A percentile compares a stretch with the other conserved stretches of the same genome.
These are phyloP conservation scores for Chrysaora quinquecirrha DNA, from an alignment of 30 jellyfish, hydroid and myxozoan species.

Conservation along the genomic window DNA sequence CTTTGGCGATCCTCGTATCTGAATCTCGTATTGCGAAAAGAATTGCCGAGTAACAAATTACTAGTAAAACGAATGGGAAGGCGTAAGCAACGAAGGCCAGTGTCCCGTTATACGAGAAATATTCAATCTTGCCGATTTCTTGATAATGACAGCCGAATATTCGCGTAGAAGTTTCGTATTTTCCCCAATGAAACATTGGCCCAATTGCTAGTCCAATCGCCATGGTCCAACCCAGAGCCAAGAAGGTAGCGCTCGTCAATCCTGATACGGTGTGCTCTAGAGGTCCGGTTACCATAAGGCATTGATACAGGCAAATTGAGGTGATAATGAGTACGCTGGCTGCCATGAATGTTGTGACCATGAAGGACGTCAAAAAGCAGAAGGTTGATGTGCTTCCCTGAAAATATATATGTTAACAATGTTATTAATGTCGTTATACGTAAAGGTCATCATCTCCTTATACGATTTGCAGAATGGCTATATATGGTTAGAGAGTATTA, in stretches of 20 bases:
- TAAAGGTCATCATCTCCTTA: too few relatives aligned
- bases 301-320: slow-evolving; percentile 51
- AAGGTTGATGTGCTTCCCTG: slow-evolving; percentile 60
- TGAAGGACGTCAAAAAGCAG: slow-evolving; percentile 45
- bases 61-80: slow-evolving; percentile 38
- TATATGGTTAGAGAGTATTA: too few relatives aligned
- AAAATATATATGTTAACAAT: too few relatives aligned
- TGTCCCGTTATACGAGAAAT: slow-evolving; percentile 35
- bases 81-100: slow-evolving; percentile 26
- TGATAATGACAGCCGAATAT: slow-evolving; percentile 61
- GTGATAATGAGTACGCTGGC: slow-evolving; percentile 44
- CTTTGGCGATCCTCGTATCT: slow-evolving; percentile 52
- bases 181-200: slow-evolving; percentile 61
- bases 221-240: slow-evolving; percentile 41
- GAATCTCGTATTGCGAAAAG: slow-evolving; percentile 28
- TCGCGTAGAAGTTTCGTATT: slow-evolving; percentile 62
- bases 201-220: slow-evolving; percentile 58
- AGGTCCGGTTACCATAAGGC: slow-evolving; percentile 75
- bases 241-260: slow-evolving; percentile 22
- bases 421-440: too few relatives aligned
- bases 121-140: slow-evolving; percentile 11
- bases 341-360: slow-evolving; percentile 39
- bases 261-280: slow-evolving; percentile 30
- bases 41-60: slow-evolving; percentile 32
- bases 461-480: too few relatives aligned